These are phyloP conservation scores for Phasianus colchicus DNA, from an alignment of 2,113 vertebrate species.

Conservation along the genomic window DNA sequence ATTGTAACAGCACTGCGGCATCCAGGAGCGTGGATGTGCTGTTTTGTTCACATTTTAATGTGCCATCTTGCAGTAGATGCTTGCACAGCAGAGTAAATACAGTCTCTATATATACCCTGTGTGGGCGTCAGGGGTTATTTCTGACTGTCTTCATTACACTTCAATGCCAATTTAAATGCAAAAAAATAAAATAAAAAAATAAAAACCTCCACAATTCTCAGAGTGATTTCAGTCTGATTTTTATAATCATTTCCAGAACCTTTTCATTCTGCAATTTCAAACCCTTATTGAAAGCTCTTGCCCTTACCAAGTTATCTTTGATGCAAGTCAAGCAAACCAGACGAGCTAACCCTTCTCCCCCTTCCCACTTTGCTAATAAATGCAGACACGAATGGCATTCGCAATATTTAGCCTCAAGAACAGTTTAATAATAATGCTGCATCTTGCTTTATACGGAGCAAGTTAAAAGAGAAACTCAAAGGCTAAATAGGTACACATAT, in stretches of 20 bases:
- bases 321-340: constrained; percentile 63
- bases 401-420: constrained; percentile 64
- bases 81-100: constrained; percentile 78
- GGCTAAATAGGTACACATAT: constrained; percentile 76
- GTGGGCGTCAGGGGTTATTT: constrained; percentile 75
- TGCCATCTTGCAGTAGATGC: constrained; percentile 76
- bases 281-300: constrained; percentile 66
- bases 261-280: constrained; percentile 79
- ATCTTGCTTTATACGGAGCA: constrained; percentile 56
- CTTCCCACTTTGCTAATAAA: constrained; percentile 55
- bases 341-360: constrained; percentile 44
- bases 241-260: constrained; percentile 78
- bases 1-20: constrained; percentile 72
- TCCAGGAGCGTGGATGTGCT: constrained; percentile 69
- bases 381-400: constrained; percentile 52
- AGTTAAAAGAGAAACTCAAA: constrained; percentile 68
- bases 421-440: constrained; percentile 59
- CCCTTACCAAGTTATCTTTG: constrained; percentile 50
- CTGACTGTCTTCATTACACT: constrained; percentile 74
- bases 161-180: constrained; percentile 65
- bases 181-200: constrained; percentile 53
- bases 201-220: constrained; percentile 62
- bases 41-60: constrained; percentile 74
- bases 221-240: constrained; percentile 68
- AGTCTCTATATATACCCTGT: constrained; percentile 75